Base-by-base conservation (phyloP, 1,140 invertebrate genomes). In the Eriosoma lanigerum region DNA sequence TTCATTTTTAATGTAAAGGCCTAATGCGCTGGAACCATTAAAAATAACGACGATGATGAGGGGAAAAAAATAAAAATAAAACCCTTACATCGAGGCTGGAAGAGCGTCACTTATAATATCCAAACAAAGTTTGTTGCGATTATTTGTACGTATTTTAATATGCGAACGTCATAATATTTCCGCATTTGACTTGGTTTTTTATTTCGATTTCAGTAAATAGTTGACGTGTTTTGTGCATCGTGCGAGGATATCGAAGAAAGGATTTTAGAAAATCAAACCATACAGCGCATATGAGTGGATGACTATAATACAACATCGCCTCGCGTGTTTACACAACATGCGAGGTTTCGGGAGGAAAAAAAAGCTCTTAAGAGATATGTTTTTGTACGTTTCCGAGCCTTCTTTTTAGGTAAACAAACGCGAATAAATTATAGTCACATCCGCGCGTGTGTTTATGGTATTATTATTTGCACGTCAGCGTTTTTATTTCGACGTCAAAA, bases 1-100 rank as follows among this genome's bases (percentile, higher is more conserved):
- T 58, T 38, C 44, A 29, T 21, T 75, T 75, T 56, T 9, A 58
- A 75, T 44, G 72, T 21, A 75, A 75, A 75, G 5, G 64, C n/a
- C n/a, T 56, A 75, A 58, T 56, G 72, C 72, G 52, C n/a, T 4
- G 52, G 10, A 3, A 44, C 72, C 72, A 56, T 75, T 75, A 56
- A 56, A 73, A 75, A 75, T 44, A 68, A 44, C 2, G 3, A 17
- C 3, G 24, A 50, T 24, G 21, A 38, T 2, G 5, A 46, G n/a
- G 15, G 17, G 62, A 64, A 38, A 29, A 64, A 64, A 64, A 64
- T n/a, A n/a, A 8, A 38, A 38, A 38, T 38, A 38, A 4, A 38
- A n/a, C 62, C 29, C n/a, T n/a, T n/a, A n/a, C n/a, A n/a, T n/a
- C n/a, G n/a, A n/a, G n/a, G n/a, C n/a, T n/a, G n/a, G n/a, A n/a